Evolutionary conservation across 2,888 invertebrate species (phyloP).

Genomic region (Tortrix viridana): DNA sequence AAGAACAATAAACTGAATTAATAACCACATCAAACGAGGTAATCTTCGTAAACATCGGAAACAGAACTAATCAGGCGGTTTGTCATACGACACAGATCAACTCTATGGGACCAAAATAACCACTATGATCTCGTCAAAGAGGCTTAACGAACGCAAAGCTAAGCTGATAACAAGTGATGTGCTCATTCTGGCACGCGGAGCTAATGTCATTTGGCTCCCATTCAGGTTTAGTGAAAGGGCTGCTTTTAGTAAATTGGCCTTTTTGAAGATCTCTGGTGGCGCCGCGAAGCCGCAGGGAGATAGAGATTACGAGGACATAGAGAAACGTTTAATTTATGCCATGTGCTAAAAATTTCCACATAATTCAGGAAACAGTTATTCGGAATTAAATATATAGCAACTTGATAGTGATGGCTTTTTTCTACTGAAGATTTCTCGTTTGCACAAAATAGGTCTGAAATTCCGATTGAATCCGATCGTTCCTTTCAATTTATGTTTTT

Average conservation of each 20-base stretch:
- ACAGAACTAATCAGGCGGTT: too few relatives aligned
- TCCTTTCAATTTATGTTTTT: too few relatives aligned
- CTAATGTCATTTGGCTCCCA: constrained; percentile 49
- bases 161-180: background rate
- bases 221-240: constrained; percentile 49
- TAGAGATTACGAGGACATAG: background rate
- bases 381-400: too few relatives aligned
- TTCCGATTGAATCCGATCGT: too few relatives aligned
- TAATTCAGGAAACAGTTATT: too few relatives aligned
- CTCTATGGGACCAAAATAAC: background rate
- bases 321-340: background rate
- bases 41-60: too few relatives aligned
- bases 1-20: too few relatives aligned
- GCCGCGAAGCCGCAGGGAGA: background rate
- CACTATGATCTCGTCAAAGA: background rate
- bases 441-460: too few relatives aligned
- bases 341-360: background rate
- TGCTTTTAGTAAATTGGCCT: constrained; percentile 62
- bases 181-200: background rate
- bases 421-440: too few relatives aligned
- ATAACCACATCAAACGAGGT: too few relatives aligned
- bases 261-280: constrained; percentile 42
- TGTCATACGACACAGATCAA: too few relatives aligned
- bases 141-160: background rate
- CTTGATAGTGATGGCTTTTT: too few relatives aligned